phyloP scores from a whole-genome alignment of 2,888 invertebrate genomes.

The Caenorhabditis japonica region DNA sequence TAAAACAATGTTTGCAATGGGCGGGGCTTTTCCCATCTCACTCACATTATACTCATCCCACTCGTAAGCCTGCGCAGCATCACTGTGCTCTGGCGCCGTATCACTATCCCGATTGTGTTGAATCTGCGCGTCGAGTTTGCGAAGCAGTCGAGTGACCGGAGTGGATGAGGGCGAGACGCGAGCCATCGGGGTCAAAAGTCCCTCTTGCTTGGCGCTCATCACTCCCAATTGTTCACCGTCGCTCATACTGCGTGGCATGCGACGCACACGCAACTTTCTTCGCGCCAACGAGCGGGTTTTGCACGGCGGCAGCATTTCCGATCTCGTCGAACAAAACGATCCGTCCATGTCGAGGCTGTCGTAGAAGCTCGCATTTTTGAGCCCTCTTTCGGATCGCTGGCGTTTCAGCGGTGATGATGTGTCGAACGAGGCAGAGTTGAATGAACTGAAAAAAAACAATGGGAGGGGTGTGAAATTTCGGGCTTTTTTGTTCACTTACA shows the following conservation, averaged over 20 bases:
- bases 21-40: no score
- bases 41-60: conserved; percentile 71
- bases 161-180: conserved; percentile 61
- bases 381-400: conserved; percentile 39
- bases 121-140: conserved; percentile 54
- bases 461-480: not conserved
- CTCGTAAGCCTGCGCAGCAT: conserved; percentile 63
- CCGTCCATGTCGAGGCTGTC: conserved; percentile 65
- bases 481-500: conserved; percentile 24
- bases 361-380: conserved; percentile 42
- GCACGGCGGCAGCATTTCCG: conserved; percentile 58
- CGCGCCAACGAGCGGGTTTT: conserved; percentile 44
- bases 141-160: conserved; percentile 58
- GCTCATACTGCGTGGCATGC: conserved; percentile 68
- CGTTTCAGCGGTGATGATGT: conserved; percentile 54
- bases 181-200: conserved; percentile 54
- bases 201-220: conserved; percentile 28
- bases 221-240: conserved; percentile 70
- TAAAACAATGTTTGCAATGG: no score
- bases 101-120: conserved; percentile 46
- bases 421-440: conserved; percentile 56
- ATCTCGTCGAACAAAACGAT: conserved; percentile 68
- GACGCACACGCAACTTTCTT: conserved; percentile 54
- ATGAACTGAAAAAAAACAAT: conserved; percentile 34
- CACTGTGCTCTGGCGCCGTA: conserved; percentile 56